Evolutionary conservation across 1,140 invertebrate genomes (phyloP).

Genomic region (Fragariocoptes setiger): DNA sequence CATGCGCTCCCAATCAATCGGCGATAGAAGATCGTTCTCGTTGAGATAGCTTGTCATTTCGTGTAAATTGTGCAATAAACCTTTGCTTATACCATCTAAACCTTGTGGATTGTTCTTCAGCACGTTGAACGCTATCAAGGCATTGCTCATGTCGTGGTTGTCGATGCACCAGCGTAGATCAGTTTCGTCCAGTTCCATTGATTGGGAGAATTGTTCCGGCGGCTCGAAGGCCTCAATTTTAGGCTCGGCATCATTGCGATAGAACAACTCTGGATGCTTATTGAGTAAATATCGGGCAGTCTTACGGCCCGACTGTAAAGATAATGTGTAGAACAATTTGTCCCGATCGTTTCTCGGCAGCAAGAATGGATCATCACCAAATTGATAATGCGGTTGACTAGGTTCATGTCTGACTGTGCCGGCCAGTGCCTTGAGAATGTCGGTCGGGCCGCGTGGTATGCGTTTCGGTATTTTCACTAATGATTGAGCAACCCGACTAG

Average conservation of each 20-base stretch:
- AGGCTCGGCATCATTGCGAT: constrained; percentile 34
- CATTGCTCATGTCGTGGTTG: constrained; percentile 28
- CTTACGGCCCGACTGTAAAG: constrained; percentile 51
- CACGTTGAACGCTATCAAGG: constrained; percentile 34
- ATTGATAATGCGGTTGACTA: constrained; percentile 51
- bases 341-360: constrained; percentile 36
- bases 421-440: constrained; percentile 26
- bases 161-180: constrained; percentile 29
- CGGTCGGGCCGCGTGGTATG: constrained; percentile 30
- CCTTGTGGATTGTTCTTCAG: constrained; percentile 28
- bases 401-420: constrained; percentile 24
- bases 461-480: constrained; percentile 1
- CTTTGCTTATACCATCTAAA: constrained; percentile 21
- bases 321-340: constrained; percentile 28
- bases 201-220: constrained; percentile 29
- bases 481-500: neutral
- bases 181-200: constrained; percentile 29
- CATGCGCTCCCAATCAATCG: constrained; percentile 28
- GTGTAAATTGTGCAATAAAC: constrained; percentile 32
- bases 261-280: constrained; percentile 38
- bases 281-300: constrained; percentile 49
- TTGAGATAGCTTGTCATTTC: constrained; percentile 42
- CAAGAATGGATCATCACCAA: constrained; percentile 58
- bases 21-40: constrained; percentile 29
- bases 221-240: constrained; percentile 32